A percentile compares a stretch with the other conserved stretches of the same genome.
These are phyloP conservation scores for Bubo scandiacus DNA, from an alignment of 2,113 vertebrate species.

Conservation along the genomic window DNA sequence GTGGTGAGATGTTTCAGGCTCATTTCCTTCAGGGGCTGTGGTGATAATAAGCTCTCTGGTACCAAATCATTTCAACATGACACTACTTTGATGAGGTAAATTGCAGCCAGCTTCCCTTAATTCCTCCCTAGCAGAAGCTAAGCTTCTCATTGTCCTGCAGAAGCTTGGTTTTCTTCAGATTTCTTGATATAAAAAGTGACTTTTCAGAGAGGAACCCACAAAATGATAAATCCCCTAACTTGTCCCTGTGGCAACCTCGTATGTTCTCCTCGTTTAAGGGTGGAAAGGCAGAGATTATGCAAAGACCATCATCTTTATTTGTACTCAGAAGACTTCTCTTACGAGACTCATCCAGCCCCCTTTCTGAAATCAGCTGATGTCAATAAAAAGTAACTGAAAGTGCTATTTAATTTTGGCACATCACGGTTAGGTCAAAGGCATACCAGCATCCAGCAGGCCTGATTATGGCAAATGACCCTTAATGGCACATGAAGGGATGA, in stretches of 20 bases:
- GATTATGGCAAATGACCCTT: not conserved
- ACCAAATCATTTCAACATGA: not conserved
- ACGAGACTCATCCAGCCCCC: rapidly evolving
- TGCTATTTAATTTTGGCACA: not conserved
- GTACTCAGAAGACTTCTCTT: not conserved
- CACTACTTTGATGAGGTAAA: not conserved
- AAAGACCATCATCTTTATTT: not conserved
- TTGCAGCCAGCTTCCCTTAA: not conserved
- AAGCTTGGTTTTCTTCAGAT: not conserved
- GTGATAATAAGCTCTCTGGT: not conserved
- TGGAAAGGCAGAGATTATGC: not conserved
- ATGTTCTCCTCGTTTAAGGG: not conserved
- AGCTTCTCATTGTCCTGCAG: not conserved
- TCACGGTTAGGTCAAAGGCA: not conserved
- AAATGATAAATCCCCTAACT: not conserved
- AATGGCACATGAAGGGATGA: not conserved
- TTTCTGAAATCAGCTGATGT: not conserved
- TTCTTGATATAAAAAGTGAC: not conserved
- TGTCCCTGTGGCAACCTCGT: not conserved
- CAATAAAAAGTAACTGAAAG: not conserved
- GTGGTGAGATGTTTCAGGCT: not conserved
- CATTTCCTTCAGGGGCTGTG: not conserved
- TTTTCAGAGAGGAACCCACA: not conserved
- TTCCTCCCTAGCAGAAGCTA: not conserved
- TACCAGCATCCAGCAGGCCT: not conserved